These are phyloP conservation scores for Agonopterix alstromeriana DNA, from an alignment of 2,888 invertebrate species.

Conservation along the genomic window DNA sequence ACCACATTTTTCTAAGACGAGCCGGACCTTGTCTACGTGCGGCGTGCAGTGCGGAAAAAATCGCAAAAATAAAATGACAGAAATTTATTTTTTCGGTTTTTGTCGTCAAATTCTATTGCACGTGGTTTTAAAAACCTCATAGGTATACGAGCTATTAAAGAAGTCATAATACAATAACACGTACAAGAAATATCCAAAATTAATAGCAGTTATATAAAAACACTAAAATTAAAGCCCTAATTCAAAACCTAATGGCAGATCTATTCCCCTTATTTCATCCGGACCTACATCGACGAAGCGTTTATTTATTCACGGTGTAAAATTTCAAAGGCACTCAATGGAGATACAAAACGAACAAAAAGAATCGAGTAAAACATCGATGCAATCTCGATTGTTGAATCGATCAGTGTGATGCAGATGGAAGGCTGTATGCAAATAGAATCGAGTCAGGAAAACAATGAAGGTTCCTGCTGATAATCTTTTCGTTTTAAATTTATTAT, in stretches of 20 bases:
- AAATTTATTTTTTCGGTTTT: too few relatives aligned
- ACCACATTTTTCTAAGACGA: too few relatives aligned
- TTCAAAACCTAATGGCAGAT: background rate
- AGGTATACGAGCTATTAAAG: too few relatives aligned
- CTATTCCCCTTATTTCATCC: background rate
- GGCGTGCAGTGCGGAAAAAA: too few relatives aligned
- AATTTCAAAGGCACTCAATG: slow-evolving; percentile 46
- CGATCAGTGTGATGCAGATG: slow-evolving; percentile 44
- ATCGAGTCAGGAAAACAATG: slow-evolving; percentile 51
- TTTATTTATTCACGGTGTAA: slow-evolving; percentile 46
- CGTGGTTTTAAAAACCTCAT: too few relatives aligned
- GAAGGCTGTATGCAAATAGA: slow-evolving; percentile 62
- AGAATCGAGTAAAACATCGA: slow-evolving; percentile 18
- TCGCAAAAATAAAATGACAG: too few relatives aligned
- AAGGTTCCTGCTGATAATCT: slow-evolving; percentile 64
- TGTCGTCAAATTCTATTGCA: too few relatives aligned
- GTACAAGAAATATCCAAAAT: too few relatives aligned
- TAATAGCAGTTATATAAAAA: background rate
- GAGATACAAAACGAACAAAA: slow-evolving; percentile 27
- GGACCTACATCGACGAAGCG: slow-evolving; percentile 40
- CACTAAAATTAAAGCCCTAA: background rate
- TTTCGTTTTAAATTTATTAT: slow-evolving; percentile 9
- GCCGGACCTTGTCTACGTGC: too few relatives aligned
- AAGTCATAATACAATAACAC: too few relatives aligned
- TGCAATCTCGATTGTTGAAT: slow-evolving; percentile 39